Evolutionary conservation across 2,797 vertebrate species (phyloP), one percentile per base, ranked within the genome.

Genomic region (Enteromius radiatus): DNA sequence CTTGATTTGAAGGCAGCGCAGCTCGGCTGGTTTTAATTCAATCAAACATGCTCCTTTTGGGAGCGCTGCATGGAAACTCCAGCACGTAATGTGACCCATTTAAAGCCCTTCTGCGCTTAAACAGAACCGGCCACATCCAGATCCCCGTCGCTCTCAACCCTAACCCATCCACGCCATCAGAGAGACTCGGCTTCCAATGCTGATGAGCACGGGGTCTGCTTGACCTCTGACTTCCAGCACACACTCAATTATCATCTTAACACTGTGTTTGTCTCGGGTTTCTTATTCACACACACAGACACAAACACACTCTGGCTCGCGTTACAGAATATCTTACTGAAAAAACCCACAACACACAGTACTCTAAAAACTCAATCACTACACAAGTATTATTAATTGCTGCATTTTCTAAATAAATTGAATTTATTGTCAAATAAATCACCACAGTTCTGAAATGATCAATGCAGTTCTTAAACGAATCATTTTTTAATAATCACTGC

Each of bases 61-160:
- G 83, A 89, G 78, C 31, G 76, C 71, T 84, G 76, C 85, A 89
- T 65, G 87, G 89, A 90, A 93, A 86, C 75, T 73, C 54, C 65
- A 85, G 88, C 88, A 90, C 90, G 86, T 92, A 88, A 94, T 92
- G 87, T 91, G 90, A 92, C 92, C 92, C 87, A 92, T 63, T 93
- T 91, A 86, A 41, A 81, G 84, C 85, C 78, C 76, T 78, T 77
- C 85, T 71, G 59, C 64, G 67, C 69, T 86, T 87, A 87, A 85
- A 89, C 81, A 78, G 76, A 84, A 84, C 82, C 3, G 83, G 85
- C 78, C 86, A 78, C 89, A 83, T 80, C 85, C 17, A 63, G 84
- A 89, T 91, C 86, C 89, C 84, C 23, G 21, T 56, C 52, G 52
- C 89, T 88, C 90, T 87, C 90, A 90, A 15, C 83, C 83, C 71